Conservation (phyloP, 2,113 vertebrate genomes). For the Burhinus bistriatus region DNA sequence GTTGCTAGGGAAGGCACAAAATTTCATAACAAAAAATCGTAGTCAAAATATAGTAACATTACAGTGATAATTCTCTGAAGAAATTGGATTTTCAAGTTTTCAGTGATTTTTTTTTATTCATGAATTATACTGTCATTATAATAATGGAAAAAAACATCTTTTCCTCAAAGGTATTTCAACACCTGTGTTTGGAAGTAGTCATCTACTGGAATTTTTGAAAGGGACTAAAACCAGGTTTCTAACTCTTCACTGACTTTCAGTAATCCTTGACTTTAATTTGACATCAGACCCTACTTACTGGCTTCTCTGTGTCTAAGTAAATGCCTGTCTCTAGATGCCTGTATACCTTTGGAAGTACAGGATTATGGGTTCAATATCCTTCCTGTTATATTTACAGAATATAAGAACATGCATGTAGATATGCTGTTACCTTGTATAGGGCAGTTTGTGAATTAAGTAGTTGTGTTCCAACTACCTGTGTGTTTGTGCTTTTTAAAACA, state of each 20-base stretch:
- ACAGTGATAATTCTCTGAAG: neutral
- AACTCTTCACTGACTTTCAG: neutral
- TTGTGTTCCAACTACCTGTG: neutral
- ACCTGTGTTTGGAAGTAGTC: neutral
- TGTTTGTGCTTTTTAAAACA: neutral
- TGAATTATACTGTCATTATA: neutral
- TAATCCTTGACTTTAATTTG: neutral
- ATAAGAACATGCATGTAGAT: neutral
- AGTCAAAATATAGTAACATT: neutral
- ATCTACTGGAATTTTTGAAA: neutral
- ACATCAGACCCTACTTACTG: neutral
- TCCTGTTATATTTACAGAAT: neutral
- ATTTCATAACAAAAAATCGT: neutral
- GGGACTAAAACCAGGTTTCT: neutral
- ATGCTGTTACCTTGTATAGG: neutral
- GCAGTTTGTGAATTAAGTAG: neutral
- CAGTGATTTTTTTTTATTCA: neutral
- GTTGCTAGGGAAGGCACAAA: neutral
- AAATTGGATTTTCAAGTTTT: neutral
- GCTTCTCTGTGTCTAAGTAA: neutral
- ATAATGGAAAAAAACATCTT: neutral
- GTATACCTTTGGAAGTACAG: neutral
- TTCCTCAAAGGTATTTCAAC: neutral
- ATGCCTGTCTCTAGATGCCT: neutral
- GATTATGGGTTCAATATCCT: neutral